phyloP scores from a whole-genome alignment of 2,797 vertebrate species.

The Parotocinclus haroldoi region DNA sequence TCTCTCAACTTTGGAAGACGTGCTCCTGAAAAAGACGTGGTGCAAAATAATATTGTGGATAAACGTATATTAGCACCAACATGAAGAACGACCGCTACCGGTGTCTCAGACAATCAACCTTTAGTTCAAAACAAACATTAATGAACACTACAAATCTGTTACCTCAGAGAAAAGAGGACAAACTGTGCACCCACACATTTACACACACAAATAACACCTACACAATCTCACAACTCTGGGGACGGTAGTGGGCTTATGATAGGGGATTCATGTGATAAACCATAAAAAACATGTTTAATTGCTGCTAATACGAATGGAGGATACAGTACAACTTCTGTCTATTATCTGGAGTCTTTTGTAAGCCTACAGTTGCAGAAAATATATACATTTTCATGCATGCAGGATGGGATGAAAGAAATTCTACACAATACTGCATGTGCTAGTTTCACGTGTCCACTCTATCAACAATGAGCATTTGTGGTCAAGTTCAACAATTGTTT shows the following conservation, averaged over 20 bases:
- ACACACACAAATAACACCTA: constrained; percentile 48
- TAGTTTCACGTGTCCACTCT: not conserved
- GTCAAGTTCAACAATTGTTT: constrained; percentile 4
- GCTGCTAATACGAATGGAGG: constrained; percentile 28
- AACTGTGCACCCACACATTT: constrained; percentile 45
- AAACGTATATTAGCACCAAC: not conserved
- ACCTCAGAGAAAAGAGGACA: constrained; percentile 40
- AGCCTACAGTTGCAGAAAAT: not conserved
- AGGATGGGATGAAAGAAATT: not conserved
- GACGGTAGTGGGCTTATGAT: constrained; percentile 64
- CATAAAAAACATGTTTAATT: constrained; percentile 60
- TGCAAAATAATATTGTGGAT: not conserved
- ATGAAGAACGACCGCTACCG: not conserved
- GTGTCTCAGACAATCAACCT: constrained; percentile 21
- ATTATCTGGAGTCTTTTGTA: constrained; percentile 1
- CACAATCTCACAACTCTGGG: constrained; percentile 67
- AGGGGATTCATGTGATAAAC: constrained; percentile 50
- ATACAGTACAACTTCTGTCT: constrained; percentile 1
- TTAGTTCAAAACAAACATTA: constrained; percentile 28
- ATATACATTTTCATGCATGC: constrained; percentile 8
- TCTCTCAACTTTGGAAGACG: not conserved
- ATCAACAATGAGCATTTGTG: not conserved
- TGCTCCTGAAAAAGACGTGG: not conserved
- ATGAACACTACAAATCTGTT: constrained; percentile 44
- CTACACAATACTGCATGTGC: not conserved